phyloP scores from a whole-genome alignment of 2,113 vertebrate genomes.

The Origma solitaria region DNA sequence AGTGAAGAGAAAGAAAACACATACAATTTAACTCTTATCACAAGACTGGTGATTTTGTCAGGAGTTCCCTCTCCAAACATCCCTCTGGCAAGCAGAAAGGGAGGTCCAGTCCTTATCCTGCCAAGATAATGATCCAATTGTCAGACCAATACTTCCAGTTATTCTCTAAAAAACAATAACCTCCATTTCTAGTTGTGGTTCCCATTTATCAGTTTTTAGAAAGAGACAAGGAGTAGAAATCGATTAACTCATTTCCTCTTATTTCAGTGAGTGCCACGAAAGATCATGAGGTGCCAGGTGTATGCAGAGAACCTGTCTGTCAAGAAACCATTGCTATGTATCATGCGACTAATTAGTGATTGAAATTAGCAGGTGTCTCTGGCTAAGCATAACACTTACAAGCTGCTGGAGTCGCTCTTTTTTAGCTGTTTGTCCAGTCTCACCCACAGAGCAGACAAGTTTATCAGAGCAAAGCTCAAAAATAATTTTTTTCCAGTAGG shows the following conservation, averaged over 20 bases:
- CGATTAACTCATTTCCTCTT: not conserved
- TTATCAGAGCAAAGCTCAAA: not conserved
- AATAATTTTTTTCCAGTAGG: not conserved
- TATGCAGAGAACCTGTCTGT: not conserved
- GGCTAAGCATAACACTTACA: not conserved
- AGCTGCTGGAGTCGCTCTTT: not conserved
- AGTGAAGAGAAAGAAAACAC: not conserved
- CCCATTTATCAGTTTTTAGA: not conserved
- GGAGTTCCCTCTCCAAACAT: not conserved
- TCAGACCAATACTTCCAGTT: not conserved
- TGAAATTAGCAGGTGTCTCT: not conserved
- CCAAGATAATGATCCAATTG: not conserved
- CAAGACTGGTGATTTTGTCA: fast-evolving
- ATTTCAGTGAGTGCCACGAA: not conserved
- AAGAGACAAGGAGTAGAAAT: not conserved
- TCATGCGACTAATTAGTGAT: not conserved
- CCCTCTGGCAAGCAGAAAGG: not conserved
- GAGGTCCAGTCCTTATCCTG: not conserved
- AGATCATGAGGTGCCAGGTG: not conserved
- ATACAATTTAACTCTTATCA: not conserved
- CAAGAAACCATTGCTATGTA: not conserved
- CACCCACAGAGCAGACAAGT: not conserved
- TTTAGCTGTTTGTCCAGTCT: not conserved
- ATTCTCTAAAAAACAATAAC: not conserved
- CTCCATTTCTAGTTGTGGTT: not conserved